A percentile compares a stretch with the other conserved stretches of the same genome.
Evolutionary conservation across 1,140 invertebrate genomes (phyloP).

Genomic region (Drosophila kepulauana): DNA sequence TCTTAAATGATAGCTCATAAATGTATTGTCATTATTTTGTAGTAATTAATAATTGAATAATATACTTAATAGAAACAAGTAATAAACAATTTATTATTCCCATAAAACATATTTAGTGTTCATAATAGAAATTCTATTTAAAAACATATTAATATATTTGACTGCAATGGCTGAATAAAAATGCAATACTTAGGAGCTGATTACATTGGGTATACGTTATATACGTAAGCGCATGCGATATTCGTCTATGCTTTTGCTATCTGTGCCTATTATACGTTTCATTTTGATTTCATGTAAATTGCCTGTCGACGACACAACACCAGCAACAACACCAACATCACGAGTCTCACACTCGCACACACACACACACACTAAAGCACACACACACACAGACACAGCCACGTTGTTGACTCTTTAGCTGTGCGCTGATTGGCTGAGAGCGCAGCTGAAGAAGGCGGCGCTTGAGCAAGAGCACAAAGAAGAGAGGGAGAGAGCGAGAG

Average conservation of each 20-base stretch:
- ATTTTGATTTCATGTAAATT: conserved; percentile 84
- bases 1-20: too few relatives aligned
- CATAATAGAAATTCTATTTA: too few relatives aligned
- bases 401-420: conserved; percentile 4
- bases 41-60: too few relatives aligned
- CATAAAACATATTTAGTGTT: too few relatives aligned
- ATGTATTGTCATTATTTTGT: too few relatives aligned
- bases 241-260: conserved; percentile 14
- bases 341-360: not conserved
- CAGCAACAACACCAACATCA: conserved; percentile 41
- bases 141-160: too few relatives aligned
- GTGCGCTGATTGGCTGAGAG: conserved; percentile 50
- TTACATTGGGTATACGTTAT: not conserved
- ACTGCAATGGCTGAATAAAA: too few relatives aligned
- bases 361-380: conserved; percentile 9
- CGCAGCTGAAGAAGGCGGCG: conserved; percentile 42
- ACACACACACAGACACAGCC: conserved; percentile 10
- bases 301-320: conserved; percentile 80
- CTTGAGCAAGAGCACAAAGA: conserved; percentile 10
- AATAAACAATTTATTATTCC: too few relatives aligned
- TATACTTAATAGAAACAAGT: too few relatives aligned
- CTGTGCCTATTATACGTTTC: conserved; percentile 63
- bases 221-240: conserved; percentile 17
- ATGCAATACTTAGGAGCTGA: too few relatives aligned
- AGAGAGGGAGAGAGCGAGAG: not conserved